A percentile compares a stretch with the other conserved stretches of the same genome.
Evolutionary conservation across 1,140 invertebrate species (phyloP).

Genomic region (Eumeta japonica): DNA sequence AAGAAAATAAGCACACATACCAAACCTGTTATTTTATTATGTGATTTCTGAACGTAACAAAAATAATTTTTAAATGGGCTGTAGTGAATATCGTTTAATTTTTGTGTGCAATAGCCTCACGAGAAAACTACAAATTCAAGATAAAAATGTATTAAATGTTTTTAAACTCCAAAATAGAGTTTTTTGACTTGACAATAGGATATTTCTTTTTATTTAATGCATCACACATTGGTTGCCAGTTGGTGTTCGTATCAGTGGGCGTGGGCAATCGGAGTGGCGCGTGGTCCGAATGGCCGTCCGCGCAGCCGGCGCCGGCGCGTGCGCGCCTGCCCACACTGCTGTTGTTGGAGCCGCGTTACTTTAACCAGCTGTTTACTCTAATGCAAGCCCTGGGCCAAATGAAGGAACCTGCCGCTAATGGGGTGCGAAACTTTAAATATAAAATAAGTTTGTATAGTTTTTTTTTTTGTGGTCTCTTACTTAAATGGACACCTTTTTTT

Average conservation of each 20-base stretch:
- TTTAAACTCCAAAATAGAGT: neutral
- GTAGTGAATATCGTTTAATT: too few relatives aligned
- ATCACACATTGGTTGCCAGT: slow-evolving; percentile 44
- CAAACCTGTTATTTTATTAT: too few relatives aligned
- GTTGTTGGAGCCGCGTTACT: slow-evolving; percentile 80
- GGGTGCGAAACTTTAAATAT: slow-evolving; percentile 47
- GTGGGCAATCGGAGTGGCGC: slow-evolving; percentile 72
- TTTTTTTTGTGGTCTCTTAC: neutral
- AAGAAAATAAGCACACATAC: too few relatives aligned
- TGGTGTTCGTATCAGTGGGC: slow-evolving; percentile 87
- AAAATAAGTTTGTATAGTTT: neutral
- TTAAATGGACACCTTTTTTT: neutral
- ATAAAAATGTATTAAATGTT: neutral
- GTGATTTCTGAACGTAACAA: too few relatives aligned
- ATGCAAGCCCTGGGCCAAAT: slow-evolving; percentile 87
- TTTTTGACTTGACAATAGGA: neutral
- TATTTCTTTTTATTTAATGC: slow-evolving; percentile 4
- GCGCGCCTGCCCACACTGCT: slow-evolving; percentile 83
- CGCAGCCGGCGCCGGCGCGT: slow-evolving; percentile 75
- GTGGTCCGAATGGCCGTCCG: slow-evolving; percentile 71
- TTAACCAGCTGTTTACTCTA: slow-evolving; percentile 84
- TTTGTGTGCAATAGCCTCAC: too few relatives aligned
- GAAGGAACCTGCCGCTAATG: slow-evolving; percentile 70
- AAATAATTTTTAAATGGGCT: too few relatives aligned
- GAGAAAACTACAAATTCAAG: neutral